Percentiles rank a stretch among this genome's conserved stretches.
These are phyloP conservation scores for Eudyptes chrysolophus DNA, from an alignment of 2,113 vertebrate genomes.

Conservation along the genomic window DNA sequence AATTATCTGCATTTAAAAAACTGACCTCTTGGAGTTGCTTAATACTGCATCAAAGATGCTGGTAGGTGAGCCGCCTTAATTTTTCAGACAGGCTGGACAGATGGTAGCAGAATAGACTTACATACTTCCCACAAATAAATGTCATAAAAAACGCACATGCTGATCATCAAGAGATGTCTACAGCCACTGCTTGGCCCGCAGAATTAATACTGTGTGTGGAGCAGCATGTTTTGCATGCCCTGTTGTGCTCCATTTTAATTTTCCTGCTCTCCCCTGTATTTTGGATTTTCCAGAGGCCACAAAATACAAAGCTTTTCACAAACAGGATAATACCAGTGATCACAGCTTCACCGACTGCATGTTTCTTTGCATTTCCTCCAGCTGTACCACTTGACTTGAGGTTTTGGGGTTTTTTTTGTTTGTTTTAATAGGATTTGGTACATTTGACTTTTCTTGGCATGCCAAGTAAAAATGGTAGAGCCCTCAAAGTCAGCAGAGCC, in stretches of 20 bases:
- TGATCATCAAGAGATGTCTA: not conserved
- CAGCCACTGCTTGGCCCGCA: not conserved
- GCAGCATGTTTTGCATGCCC: not conserved
- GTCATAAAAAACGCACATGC: not conserved
- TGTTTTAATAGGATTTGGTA: not conserved
- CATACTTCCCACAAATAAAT: not conserved
- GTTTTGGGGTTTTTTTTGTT: not conserved
- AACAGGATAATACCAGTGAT: not conserved
- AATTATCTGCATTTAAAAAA: not conserved
- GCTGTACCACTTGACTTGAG: not conserved
- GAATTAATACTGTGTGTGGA: accelerated
- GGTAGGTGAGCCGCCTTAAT: not conserved
- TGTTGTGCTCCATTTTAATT: not conserved
- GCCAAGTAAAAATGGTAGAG: not conserved
- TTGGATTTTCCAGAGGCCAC: not conserved
- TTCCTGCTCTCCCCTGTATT: not conserved
- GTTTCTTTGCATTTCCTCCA: not conserved
- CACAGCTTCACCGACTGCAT: not conserved
- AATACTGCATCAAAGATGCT: not conserved
- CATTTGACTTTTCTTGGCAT: not conserved
- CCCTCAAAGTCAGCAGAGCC: not conserved
- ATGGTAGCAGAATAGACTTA: not conserved
- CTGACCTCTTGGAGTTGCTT: not conserved
- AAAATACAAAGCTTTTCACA: not conserved
- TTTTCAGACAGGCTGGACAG: not conserved